Conservation (phyloP, 2,888 invertebrate species). For the Drosophila macrospina region DNA sequence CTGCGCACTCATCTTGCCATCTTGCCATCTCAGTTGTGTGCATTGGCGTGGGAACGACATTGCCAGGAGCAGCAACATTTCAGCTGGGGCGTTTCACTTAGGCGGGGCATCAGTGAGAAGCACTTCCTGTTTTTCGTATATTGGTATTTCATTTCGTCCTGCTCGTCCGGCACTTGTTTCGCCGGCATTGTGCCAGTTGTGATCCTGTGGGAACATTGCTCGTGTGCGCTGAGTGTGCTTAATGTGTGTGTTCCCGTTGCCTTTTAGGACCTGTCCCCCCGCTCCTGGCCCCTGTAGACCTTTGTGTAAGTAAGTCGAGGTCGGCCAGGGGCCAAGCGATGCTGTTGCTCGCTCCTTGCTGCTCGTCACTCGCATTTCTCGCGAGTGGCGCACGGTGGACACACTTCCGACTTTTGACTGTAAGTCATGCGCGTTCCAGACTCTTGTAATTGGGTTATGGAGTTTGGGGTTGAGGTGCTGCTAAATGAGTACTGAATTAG, state of each 20-base stretch:
- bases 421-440: conserved; percentile 58
- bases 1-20: conserved; percentile 62
- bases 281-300: conserved; percentile 18
- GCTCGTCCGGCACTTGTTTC: conserved; percentile 68
- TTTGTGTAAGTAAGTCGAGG: conserved; percentile 44
- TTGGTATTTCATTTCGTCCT: conserved; percentile 59
- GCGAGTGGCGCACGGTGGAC: conserved; percentile 78
- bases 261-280: conserved; percentile 33
- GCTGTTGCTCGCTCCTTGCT: conserved; percentile 38
- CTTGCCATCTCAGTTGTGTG: conserved; percentile 64
- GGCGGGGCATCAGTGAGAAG: conserved; percentile 55
- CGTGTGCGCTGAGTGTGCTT: conserved; percentile 80
- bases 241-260: conserved; percentile 62
- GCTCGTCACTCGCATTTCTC: conserved; percentile 37
- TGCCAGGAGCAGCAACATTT: conserved; percentile 32
- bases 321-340: conserved; percentile 57
- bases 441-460: conserved; percentile 48
- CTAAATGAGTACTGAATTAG: conserved; percentile 1
- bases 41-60: conserved; percentile 67
- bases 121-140: conserved; percentile 71
- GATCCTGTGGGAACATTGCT: conserved; percentile 76
- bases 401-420: conserved; percentile 76
- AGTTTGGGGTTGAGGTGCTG: conserved; percentile 3
- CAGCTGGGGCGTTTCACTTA: conserved; percentile 58
- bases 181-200: conserved; percentile 44